Conservation (phyloP, 2,888 invertebrate genomes). For the Pardosa pseudoannulata region DNA sequence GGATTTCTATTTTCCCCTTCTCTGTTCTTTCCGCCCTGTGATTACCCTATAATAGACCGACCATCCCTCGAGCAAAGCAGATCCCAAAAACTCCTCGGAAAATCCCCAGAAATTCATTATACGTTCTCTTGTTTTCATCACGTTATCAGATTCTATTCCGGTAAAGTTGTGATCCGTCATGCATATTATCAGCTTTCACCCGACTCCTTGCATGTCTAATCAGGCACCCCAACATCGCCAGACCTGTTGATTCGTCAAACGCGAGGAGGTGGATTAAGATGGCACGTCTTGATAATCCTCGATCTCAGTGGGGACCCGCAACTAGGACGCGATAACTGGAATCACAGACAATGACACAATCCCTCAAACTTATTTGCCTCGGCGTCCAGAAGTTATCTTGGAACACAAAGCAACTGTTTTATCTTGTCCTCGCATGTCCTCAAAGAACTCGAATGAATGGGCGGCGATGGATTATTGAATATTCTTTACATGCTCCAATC, state of each 20-base stretch:
- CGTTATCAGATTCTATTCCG: neutral
- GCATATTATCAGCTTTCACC: slow-evolving; percentile 12
- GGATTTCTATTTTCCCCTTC: no score
- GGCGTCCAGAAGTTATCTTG: neutral
- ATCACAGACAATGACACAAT: slow-evolving; percentile 3
- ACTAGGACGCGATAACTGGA: neutral
- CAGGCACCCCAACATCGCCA: neutral
- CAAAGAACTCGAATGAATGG: neutral
- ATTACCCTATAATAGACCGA: no score
- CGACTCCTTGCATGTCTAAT: neutral
- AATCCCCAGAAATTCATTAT: neutral
- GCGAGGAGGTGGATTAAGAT: slow-evolving; percentile 10
- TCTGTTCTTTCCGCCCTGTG: no score
- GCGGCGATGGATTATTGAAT: slow-evolving; percentile 6
- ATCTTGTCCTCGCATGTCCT: slow-evolving; percentile 9
- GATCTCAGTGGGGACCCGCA: neutral
- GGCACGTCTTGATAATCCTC: neutral
- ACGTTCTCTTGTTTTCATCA: neutral
- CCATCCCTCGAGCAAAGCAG: no score
- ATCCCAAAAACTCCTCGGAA: neutral
- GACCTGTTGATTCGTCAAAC: slow-evolving; percentile 8
- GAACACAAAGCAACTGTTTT: slow-evolving; percentile 14
- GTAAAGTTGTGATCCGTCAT: neutral
- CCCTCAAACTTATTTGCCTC: neutral
- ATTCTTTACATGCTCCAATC: neutral